Base-by-base conservation (phyloP, 1,140 invertebrate species). In the Apis florea region DNA sequence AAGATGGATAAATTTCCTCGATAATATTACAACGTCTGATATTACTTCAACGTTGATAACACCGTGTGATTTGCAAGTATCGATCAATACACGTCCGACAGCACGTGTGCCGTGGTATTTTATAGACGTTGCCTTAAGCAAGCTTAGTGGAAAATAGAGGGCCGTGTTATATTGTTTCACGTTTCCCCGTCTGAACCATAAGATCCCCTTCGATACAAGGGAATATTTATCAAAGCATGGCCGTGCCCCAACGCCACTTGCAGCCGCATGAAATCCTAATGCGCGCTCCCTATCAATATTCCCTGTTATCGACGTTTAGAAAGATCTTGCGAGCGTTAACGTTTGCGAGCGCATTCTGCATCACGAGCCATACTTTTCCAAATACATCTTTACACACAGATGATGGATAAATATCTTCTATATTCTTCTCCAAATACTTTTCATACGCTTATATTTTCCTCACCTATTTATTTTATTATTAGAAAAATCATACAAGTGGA, bases 171-270 rank as follows among this genome's bases (percentile, higher is more conserved):
- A 73, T 73, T 59, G 70, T 73, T 58, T 61, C 70, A 21, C 40
- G 67, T 24, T 51, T n/a, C n/a, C 19, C 26, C 54, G 31, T 58
- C 31, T 24, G 11, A 21, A 15, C 26, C 19, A 9, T 54, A 24
- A 24, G 31, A 72, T 47, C 54, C 31, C 70, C 51, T 21, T 19
- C 31, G 54, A 71, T 71, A 58, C 26, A 2, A n/a, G 19, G 70
- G 70, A 72, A 73, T 73, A 73, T 73, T 73, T 73, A 73, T 73
- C 70, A 61, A 73, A 73, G 56, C 51, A 6, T 24, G 26, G 70
- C 8, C 31, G 53, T 9, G 21, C 53, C 53, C 2, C 53, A 31
- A 56, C 51, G 70, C 24, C 53, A 26, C 54, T 72, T 11, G 54
- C 70, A 72, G 54, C 31, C 31, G 31, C n/a, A 47, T 61, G 70